Evolutionary conservation across 2,113 vertebrate genomes (phyloP).

Genomic region (Galemys pyrenaicus): DNA sequence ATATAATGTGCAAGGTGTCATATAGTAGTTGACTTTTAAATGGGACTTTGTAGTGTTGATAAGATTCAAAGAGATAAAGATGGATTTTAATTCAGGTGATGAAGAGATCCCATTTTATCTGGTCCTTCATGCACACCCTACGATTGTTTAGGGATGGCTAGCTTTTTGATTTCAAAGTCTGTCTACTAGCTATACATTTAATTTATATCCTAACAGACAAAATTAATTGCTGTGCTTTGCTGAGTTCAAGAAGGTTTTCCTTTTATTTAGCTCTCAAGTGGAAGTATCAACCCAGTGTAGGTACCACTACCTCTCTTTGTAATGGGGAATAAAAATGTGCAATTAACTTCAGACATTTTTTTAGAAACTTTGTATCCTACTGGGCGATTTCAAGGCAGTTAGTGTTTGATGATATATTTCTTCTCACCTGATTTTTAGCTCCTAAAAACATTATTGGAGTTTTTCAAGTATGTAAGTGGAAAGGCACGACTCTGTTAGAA

Average conservation of each 20-base stretch:
- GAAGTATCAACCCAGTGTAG: slow-evolving; percentile 67
- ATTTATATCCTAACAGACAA: slow-evolving; percentile 64
- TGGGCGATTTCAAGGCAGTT: slow-evolving; percentile 66
- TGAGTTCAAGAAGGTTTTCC: slow-evolving; percentile 67
- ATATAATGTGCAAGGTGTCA: background rate
- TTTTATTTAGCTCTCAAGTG: slow-evolving; percentile 73
- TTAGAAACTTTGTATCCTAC: slow-evolving; percentile 73
- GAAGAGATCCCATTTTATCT: background rate
- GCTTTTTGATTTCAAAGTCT: slow-evolving; percentile 58
- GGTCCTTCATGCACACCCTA: background rate
- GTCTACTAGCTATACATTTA: slow-evolving; percentile 41
- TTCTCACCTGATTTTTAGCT: slow-evolving; percentile 66
- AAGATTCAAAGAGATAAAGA: background rate
- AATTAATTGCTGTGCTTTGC: slow-evolving; percentile 80
- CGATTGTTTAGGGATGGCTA: slow-evolving; percentile 11
- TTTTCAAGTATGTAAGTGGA: slow-evolving; percentile 78
- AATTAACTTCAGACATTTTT: slow-evolving; percentile 79
- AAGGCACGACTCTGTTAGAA: slow-evolving; percentile 59
- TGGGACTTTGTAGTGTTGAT: background rate
- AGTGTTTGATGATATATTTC: slow-evolving; percentile 72
- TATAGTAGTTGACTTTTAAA: background rate
- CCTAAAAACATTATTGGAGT: slow-evolving; percentile 75
- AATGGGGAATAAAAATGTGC: slow-evolving; percentile 69
- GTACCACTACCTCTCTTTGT: slow-evolving; percentile 55
- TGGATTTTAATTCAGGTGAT: slow-evolving; percentile 32